These are phyloP conservation scores for Potorous gilbertii DNA, from an alignment of 2,797 vertebrate species.

Conservation along the genomic window DNA sequence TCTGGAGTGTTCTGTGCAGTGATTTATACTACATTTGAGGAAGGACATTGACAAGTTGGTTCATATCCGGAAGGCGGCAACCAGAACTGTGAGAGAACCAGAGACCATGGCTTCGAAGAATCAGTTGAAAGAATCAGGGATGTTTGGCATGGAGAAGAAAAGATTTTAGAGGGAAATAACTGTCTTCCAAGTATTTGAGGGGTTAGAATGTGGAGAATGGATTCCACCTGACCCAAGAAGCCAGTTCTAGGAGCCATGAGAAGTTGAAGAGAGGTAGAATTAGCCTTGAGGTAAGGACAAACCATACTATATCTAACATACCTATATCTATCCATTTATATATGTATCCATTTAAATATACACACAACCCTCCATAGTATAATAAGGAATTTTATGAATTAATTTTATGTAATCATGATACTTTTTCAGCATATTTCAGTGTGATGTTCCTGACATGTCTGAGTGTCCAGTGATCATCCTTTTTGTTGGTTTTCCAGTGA, in stretches of 20 bases:
- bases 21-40: not conserved
- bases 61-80: no score
- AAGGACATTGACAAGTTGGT: not conserved
- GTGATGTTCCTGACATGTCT: not conserved
- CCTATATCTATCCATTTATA: not conserved
- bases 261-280: not conserved
- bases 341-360: not conserved
- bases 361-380: not conserved
- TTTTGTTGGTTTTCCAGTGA: not conserved
- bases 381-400: not conserved
- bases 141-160: not conserved
- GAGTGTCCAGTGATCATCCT: not conserved
- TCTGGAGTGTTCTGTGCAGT: not conserved
- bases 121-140: not conserved
- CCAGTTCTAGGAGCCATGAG: not conserved
- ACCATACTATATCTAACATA: not conserved
- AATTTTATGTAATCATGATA: not conserved
- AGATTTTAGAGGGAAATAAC: not conserved
- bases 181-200: not conserved
- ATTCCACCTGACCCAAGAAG: not conserved
- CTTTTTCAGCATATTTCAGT: not conserved
- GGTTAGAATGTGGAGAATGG: not conserved
- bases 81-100: not conserved
- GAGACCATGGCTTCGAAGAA: not conserved
- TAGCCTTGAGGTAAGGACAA: not conserved